phyloP scores from a whole-genome alignment of 2,113 vertebrate species.

The Tichodroma muraria region DNA sequence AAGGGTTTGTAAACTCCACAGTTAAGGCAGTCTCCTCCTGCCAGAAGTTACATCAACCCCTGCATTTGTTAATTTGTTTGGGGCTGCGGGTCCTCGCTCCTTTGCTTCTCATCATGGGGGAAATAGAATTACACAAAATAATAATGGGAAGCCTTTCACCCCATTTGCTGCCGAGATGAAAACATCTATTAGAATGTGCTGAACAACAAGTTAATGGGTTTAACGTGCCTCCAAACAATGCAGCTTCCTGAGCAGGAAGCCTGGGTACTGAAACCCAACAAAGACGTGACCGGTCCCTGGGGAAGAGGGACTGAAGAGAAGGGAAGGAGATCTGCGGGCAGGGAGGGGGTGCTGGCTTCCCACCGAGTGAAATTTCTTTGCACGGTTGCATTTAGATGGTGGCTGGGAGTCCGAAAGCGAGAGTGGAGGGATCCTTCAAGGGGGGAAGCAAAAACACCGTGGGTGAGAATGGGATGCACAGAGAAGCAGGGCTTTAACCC shows the following conservation, averaged over 20 bases:
- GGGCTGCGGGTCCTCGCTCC: background rate
- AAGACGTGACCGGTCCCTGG: background rate
- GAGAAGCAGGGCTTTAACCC: background rate
- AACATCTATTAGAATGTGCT: background rate
- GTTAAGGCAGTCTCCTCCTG: background rate
- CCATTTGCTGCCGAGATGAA: background rate
- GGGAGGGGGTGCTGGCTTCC: background rate
- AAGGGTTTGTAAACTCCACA: background rate
- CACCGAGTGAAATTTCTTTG: accelerated
- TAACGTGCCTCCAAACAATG: background rate
- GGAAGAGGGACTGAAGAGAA: background rate
- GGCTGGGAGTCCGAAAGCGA: background rate
- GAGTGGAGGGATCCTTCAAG: background rate
- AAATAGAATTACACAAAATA: background rate
- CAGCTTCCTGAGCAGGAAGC: slow-evolving; percentile 8
- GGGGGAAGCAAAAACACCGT: accelerated
- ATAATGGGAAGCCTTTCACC: background rate
- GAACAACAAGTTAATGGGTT: background rate
- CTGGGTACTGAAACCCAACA: background rate
- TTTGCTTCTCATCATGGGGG: background rate
- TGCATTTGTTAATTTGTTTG: background rate
- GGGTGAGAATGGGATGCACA: background rate
- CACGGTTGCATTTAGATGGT: accelerated
- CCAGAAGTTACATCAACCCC: background rate
- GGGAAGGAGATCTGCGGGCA: background rate